A percentile compares a stretch with the other conserved stretches of the same genome.
Evolutionary conservation across 2,113 vertebrate species (phyloP).

Genomic region (Rhea pennata): DNA sequence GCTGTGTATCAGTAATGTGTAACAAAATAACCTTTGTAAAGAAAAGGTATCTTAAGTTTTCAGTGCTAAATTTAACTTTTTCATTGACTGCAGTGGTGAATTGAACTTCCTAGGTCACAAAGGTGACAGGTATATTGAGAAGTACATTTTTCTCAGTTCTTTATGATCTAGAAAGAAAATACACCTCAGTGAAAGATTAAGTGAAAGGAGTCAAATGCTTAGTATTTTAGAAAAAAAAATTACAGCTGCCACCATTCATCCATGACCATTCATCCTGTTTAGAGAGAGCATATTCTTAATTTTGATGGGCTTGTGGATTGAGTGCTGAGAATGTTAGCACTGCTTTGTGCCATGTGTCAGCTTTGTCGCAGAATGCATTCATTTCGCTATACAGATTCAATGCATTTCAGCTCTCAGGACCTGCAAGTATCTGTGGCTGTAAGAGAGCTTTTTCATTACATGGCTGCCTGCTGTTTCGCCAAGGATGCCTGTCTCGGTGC

Average conservation of each 20-base stretch:
- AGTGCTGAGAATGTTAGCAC: not conserved
- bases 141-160: not conserved
- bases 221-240: not conserved
- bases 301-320: not conserved
- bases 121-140: not conserved
- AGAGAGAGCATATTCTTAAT: not conserved
- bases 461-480: not conserved
- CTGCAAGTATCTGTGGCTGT: not conserved
- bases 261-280: not conserved
- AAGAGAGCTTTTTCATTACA: not conserved
- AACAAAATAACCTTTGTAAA: not conserved
- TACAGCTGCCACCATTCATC: not conserved
- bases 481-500: not conserved
- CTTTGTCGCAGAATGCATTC: not conserved
- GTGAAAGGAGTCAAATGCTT: not conserved
- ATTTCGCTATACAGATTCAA: fast-evolving
- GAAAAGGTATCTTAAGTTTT: not conserved
- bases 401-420: not conserved
- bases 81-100: not conserved
- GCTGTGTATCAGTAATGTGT: not conserved
- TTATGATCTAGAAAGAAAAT: not conserved
- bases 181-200: not conserved
- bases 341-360: not conserved
- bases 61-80: not conserved
- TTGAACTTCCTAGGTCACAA: not conserved